Evolutionary conservation across 1,140 invertebrate species (phyloP).

Genomic region (Callitettix versicolor): DNA sequence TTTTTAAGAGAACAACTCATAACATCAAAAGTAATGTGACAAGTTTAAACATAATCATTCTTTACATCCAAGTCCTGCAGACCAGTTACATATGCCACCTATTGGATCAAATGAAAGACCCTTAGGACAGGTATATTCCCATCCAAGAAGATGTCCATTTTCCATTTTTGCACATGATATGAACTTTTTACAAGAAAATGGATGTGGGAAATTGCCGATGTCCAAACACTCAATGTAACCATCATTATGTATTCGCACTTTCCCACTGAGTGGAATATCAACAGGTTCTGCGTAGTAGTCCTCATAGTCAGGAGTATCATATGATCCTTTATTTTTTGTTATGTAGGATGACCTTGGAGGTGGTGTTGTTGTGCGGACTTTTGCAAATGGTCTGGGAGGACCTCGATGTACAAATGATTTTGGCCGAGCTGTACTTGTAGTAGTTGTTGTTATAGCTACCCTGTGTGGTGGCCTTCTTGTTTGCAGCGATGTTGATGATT

Average conservation of each 20-base stretch:
- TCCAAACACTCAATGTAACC: conserved; percentile 70
- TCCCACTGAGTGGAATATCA: conserved; percentile 38
- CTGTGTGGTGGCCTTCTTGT: background rate
- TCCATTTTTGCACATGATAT: conserved; percentile 77
- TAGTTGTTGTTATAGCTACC: background rate
- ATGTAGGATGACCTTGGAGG: conserved; percentile 7
- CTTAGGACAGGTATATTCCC: conserved; percentile 77
- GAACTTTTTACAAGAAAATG: conserved; percentile 76
- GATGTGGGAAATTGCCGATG: conserved; percentile 80
- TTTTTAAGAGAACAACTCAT: too few species aligned
- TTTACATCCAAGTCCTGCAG: conserved; percentile 59
- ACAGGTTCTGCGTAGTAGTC: conserved; percentile 32
- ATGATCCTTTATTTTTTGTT: conserved; percentile 25
- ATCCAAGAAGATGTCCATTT: conserved; percentile 59
- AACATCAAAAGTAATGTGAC: too few species aligned
- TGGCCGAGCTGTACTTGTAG: conserved; percentile 29
- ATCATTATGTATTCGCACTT: conserved; percentile 40
- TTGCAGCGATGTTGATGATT: background rate
- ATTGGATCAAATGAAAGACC: conserved; percentile 75
- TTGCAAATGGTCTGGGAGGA: conserved; percentile 21
- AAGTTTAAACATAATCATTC: conserved; percentile 24
- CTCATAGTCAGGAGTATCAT: conserved; percentile 37
- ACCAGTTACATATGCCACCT: conserved; percentile 83
- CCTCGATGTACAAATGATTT: background rate
- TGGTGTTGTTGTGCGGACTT: conserved; percentile 10